Percentiles rank a stretch among this genome's conserved stretches.
These are phyloP conservation scores for Drosophila leontia DNA, from an alignment of 1,140 invertebrate species.

Conservation along the genomic window DNA sequence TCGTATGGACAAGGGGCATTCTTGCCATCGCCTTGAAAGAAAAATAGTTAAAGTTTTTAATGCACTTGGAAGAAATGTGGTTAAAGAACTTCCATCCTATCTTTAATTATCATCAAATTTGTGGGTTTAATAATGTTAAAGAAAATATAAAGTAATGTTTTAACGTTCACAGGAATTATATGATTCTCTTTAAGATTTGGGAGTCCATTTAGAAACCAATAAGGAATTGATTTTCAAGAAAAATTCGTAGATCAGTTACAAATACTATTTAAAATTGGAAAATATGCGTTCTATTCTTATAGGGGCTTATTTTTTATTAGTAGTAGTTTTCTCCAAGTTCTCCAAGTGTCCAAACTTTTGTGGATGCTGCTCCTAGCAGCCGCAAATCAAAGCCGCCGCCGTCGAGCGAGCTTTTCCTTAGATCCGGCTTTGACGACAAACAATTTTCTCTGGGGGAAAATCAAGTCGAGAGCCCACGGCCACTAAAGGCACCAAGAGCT, in stretches of 20 bases:
- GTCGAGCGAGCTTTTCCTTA: conserved; percentile 35
- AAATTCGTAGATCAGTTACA: neutral
- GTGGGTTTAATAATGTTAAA: accelerated
- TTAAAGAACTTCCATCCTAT: too few species aligned
- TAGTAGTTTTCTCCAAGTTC: neutral
- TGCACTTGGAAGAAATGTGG: neutral
- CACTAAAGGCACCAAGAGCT: conserved; percentile 41
- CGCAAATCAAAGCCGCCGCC: conserved; percentile 46
- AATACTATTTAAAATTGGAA: neutral
- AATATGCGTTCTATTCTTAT: too few species aligned
- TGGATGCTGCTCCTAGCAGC: conserved; percentile 12
- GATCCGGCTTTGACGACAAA: conserved; percentile 68
- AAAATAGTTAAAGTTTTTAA: neutral
- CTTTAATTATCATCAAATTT: neutral
- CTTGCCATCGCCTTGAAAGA: neutral
- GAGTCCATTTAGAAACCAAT: neutral
- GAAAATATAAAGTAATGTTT: neutral
- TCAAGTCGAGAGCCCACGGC: conserved; percentile 23
- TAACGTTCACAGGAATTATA: neutral
- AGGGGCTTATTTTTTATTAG: neutral
- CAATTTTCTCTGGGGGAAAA: conserved; percentile 65
- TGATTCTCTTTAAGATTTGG: neutral
- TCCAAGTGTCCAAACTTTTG: conserved; percentile 14
- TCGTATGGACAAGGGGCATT: conserved; percentile 11
- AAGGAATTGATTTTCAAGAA: neutral